Percentiles rank a stretch among this genome's conserved stretches.
Conservation (phyloP, 37 sponge, comb jelly and placozoan species). For the Aplysina aerophoba region DNA sequence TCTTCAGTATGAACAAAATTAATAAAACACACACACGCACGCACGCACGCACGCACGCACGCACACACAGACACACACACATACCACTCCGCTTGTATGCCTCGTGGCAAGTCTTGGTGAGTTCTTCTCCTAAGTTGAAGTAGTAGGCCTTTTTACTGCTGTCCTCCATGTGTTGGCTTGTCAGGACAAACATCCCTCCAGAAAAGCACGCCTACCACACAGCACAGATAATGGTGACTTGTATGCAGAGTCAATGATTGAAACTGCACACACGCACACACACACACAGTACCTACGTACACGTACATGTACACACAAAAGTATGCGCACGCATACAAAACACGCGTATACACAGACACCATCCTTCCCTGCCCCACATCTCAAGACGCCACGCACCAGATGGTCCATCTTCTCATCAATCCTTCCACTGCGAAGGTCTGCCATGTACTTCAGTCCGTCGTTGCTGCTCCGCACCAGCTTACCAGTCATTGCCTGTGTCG, state of each 20-base stretch:
- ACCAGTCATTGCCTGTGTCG: constrained; percentile 40
- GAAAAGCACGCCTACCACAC: constrained; percentile 75
- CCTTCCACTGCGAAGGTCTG: constrained; percentile 73
- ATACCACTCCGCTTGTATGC: constrained; percentile 70
- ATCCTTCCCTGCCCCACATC: neutral
- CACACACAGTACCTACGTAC: constrained; percentile 20
- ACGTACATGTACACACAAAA: constrained; percentile 34
- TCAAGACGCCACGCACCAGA: constrained; percentile 47
- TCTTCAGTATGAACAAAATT: neutral
- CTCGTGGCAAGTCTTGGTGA: constrained; percentile 79
- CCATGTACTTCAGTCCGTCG: constrained; percentile 54
- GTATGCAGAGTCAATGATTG: neutral
- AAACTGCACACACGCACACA: constrained; percentile 1
- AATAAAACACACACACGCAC: neutral
- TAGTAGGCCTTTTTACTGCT: constrained; percentile 43
- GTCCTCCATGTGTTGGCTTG: constrained; percentile 51
- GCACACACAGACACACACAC: neutral
- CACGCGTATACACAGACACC: constrained; percentile 36
- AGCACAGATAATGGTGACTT: neutral
- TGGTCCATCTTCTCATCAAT: constrained; percentile 86
- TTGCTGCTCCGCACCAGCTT: constrained; percentile 41
- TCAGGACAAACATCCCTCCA: constrained; percentile 90
- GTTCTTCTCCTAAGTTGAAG: constrained; percentile 64
- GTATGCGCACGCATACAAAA: constrained; percentile 21
- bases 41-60: neutral